Evolutionary conservation across 37 sponge, comb jelly and placozoan species (phyloP).

Genomic region (Eunapius fragilis): DNA sequence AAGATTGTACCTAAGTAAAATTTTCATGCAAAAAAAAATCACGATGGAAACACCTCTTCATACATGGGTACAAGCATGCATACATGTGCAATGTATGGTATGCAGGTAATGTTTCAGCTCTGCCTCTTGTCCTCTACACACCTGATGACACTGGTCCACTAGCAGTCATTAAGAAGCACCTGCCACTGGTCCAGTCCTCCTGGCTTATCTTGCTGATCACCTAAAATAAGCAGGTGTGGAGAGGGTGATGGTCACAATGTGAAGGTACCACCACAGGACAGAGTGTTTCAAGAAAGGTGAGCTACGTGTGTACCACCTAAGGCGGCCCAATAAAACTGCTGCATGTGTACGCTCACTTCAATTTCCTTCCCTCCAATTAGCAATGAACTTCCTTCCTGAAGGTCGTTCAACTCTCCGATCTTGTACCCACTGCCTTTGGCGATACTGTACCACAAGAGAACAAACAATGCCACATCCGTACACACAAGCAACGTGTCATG

Average conservation of each 20-base stretch:
- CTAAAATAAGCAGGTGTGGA: constrained; percentile 34
- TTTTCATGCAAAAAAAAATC: no score
- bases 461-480: no score
- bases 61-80: no score
- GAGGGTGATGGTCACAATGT: no score
- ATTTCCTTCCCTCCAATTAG: constrained; percentile 87
- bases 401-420: constrained; percentile 46
- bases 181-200: constrained; percentile 71
- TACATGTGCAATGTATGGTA: background rate
- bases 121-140: background rate
- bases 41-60: no score
- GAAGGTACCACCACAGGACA: no score
- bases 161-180: constrained; percentile 50
- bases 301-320: no score
- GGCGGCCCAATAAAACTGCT: background rate
- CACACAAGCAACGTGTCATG: no score
- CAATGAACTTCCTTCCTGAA: constrained; percentile 71
- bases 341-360: constrained; percentile 30
- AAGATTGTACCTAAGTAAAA: background rate
- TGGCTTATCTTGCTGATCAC: constrained; percentile 60
- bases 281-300: no score
- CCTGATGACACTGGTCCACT: background rate
- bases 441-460: constrained; percentile 40
- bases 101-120: no score
- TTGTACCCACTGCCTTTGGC: constrained; percentile 81